Evolutionary conservation across 2,797 vertebrate genomes (phyloP).

Genomic region (Labroides dimidiatus): DNA sequence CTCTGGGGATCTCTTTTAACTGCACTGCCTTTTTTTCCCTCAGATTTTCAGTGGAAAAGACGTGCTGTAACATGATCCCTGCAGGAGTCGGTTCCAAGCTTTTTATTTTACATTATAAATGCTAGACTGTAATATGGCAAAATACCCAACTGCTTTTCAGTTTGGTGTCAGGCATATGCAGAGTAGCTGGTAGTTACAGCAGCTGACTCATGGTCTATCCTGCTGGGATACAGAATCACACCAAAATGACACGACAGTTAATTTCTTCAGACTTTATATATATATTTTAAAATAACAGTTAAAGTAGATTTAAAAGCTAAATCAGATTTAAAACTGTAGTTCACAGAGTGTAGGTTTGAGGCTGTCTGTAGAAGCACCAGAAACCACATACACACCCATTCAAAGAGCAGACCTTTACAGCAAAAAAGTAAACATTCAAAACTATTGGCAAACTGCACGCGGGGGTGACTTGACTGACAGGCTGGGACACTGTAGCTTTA

Average conservation of each 20-base stretch:
- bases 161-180: neutral
- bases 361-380: too few species aligned
- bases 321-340: too few species aligned
- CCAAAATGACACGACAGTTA: neutral
- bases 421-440: too few species aligned
- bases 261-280: too few species aligned
- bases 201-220: neutral
- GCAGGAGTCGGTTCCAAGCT: conserved; percentile 33
- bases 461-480: too few species aligned
- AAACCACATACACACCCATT: too few species aligned
- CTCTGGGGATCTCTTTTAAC: conserved; percentile 42
- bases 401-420: too few species aligned
- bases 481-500: too few species aligned
- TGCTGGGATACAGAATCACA: neutral
- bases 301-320: too few species aligned
- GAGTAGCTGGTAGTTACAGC: neutral
- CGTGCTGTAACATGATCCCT: conserved; percentile 35
- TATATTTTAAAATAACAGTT: too few species aligned
- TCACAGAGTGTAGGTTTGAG: too few species aligned
- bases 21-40: conserved; percentile 31
- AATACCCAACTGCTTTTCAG: neutral
- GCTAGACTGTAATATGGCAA: neutral
- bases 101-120: conserved; percentile 34
- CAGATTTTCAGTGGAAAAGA: conserved; percentile 41
- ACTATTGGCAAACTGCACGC: too few species aligned